Evolutionary conservation across 2,797 vertebrate species (phyloP), one percentile per base, ranked within the genome.

Genomic region (Lacerta viridis): DNA sequence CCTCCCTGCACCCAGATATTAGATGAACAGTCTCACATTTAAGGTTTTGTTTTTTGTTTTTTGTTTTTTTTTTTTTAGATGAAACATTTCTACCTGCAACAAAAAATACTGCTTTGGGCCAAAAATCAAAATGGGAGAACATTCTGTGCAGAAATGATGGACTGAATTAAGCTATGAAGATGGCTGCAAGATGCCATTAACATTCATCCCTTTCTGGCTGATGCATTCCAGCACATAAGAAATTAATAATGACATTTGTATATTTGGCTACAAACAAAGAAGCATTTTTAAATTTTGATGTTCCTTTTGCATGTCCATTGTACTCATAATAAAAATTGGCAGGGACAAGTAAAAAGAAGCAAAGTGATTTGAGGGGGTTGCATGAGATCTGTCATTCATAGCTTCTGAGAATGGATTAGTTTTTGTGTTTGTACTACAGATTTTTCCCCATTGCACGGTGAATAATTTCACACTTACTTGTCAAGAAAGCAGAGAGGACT

Each of bases 401-500:
- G 36, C 36, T 72, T 86, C 80, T 61, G 66, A 83, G 55, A 68
- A 46, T 66, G 17, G 18, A 36, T 87, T 61, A 29, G 17, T 5
- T 61, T 80, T 69, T 29, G 25, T 76, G 11, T 69, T 80, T 46
- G 5, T 85, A 64, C 36, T 72, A 84, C 43, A 66, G 43, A 85
- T 77, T 88, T 88, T 87, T 17, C n/a, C 27, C 25, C 17, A 5
- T 55, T 77, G 61, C 27, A 68, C 23, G 29, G 29, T 71, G 79
- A 69, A 82, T 88, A 77, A 88, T 85, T 88, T 77, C 72, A 85
- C 25, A 80, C 61, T 36, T 79, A 75, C 77, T 69, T 88, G n/a
- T 82, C 78, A 71, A 77, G 33, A 17, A 25, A 18, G 39, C 25
- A 5, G 15, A 84, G 29, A 74, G 13, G 5, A 84, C 27, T 50